These are phyloP conservation scores for Uropetala carovei DNA, from an alignment of 2,888 invertebrate species.

Conservation along the genomic window DNA sequence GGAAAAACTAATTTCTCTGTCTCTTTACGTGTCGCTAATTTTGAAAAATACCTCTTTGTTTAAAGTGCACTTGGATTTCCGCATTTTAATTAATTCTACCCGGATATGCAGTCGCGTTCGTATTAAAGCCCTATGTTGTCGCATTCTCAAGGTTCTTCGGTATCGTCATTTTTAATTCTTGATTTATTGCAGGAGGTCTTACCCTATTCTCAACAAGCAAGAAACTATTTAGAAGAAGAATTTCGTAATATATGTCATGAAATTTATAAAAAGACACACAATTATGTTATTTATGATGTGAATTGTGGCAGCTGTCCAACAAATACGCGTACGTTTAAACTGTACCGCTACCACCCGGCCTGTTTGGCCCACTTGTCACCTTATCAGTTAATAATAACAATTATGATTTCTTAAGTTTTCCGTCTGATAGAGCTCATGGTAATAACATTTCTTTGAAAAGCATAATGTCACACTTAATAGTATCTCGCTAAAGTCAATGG, in stretches of 20 bases:
- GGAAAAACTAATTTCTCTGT: not conserved
- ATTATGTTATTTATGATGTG: too few relatives aligned
- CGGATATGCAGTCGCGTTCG: not conserved
- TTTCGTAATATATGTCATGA: not conserved
- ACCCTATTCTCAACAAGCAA: not conserved
- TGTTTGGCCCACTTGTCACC: too few relatives aligned
- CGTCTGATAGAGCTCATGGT: too few relatives aligned
- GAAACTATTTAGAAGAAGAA: not conserved
- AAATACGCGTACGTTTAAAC: too few relatives aligned
- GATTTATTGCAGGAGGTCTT: not conserved
- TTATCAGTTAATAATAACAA: too few relatives aligned
- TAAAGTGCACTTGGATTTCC: not conserved
- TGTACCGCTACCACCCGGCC: too few relatives aligned
- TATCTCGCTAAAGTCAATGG: too few relatives aligned
- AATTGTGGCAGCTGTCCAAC: too few relatives aligned
- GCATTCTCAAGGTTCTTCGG: not conserved
- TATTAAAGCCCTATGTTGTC: not conserved
- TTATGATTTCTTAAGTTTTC: too few relatives aligned
- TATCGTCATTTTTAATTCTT: not conserved
- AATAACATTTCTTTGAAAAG: too few relatives aligned
- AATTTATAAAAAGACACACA: not conserved
- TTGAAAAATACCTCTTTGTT: not conserved
- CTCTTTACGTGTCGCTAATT: not conserved
- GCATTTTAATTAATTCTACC: constrained; percentile 17
- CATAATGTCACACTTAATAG: too few relatives aligned